Percentiles rank a stretch among this genome's conserved stretches.
Conservation (phyloP, 2,797 vertebrate genomes). For the Chiloscyllium punctatum region DNA sequence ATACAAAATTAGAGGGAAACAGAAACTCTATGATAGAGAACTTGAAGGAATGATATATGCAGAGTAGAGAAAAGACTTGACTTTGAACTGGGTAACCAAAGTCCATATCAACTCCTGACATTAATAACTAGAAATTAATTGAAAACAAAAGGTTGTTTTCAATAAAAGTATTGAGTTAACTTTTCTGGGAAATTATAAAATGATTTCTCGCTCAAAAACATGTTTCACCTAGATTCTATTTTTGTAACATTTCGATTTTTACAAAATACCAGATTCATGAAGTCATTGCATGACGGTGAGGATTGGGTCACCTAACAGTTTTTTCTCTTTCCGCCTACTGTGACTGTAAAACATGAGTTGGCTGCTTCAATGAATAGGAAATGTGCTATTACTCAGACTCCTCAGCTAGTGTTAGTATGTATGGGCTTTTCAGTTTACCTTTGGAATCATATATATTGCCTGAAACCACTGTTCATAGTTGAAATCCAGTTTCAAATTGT, state of each 20-base stretch:
- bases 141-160: neutral
- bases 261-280: neutral
- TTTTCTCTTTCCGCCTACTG: conserved; percentile 53
- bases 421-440: neutral
- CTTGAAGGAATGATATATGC: neutral
- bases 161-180: neutral
- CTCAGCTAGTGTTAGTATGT: neutral
- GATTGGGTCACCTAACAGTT: conserved; percentile 39
- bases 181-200: neutral
- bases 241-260: neutral
- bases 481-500: conserved; percentile 2
- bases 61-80: neutral
- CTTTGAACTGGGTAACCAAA: neutral
- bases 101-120: neutral
- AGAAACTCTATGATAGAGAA: neutral
- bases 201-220: neutral
- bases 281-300: neutral
- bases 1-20: neutral
- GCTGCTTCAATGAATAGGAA: conserved; percentile 39
- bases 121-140: neutral
- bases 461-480: conserved; percentile 7
- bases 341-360: conserved; percentile 41
- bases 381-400: conserved; percentile 46
- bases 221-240: neutral
- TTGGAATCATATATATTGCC: neutral